Evolutionary conservation across 2,113 vertebrate genomes (phyloP).

Genomic region (Pleuronectes platessa): DNA sequence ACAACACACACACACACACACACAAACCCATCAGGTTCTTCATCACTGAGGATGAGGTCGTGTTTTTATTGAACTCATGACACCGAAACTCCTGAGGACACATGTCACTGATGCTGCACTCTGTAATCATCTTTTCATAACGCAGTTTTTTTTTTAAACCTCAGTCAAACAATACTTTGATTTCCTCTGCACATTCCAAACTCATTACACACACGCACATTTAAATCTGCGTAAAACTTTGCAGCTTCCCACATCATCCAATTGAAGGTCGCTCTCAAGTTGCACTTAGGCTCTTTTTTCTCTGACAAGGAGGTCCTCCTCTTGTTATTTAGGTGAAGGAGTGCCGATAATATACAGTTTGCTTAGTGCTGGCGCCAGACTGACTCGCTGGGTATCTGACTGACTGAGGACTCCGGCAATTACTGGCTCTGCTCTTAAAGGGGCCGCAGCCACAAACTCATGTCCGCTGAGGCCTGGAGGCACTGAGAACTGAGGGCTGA

Average conservation of each 20-base stretch:
- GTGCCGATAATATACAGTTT: conserved; percentile 93
- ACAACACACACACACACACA: too few species aligned
- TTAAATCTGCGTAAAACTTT: conserved; percentile 51
- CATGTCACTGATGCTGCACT: neutral
- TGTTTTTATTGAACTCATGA: neutral
- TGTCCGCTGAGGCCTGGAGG: conserved; percentile 46
- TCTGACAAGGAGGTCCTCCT: conserved; percentile 83
- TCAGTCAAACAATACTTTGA: conserved; percentile 25
- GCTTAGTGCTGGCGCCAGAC: conserved; percentile 93
- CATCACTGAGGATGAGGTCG: neutral
- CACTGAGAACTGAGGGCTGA: neutral
- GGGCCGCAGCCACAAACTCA: conserved; percentile 74
- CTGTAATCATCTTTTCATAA: conserved; percentile 31
- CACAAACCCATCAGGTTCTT: neutral
- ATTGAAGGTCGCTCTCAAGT: conserved; percentile 85
- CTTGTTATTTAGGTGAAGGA: conserved; percentile 89
- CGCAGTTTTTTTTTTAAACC: conserved; percentile 24
- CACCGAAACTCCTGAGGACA: neutral
- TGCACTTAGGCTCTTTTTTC: conserved; percentile 78
- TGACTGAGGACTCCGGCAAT: conserved; percentile 83
- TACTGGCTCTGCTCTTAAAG: conserved; percentile 88
- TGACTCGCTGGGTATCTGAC: conserved; percentile 88
- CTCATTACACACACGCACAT: conserved; percentile 48
- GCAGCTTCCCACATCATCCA: conserved; percentile 75
- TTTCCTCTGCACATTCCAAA: conserved; percentile 59